Conservation (phyloP, 2,797 vertebrate species). For the Malurus splendens region DNA sequence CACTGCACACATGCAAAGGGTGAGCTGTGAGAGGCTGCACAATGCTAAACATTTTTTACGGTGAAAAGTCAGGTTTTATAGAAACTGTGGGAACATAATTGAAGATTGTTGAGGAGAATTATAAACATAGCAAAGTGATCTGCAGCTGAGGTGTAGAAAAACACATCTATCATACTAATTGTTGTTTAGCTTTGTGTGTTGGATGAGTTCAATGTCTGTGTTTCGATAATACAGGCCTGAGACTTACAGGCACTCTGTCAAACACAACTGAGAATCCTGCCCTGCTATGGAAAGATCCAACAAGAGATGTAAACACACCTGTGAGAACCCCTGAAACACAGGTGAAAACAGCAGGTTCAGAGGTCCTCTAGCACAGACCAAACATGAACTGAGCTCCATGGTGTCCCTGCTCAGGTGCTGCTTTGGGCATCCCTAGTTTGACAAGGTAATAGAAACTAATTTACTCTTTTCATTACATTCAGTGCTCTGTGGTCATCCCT, state of each 20-base stretch:
- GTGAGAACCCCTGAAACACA: neutral
- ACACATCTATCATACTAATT: neutral
- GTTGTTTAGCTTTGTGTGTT: neutral
- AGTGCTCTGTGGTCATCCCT: neutral
- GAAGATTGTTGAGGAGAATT: neutral
- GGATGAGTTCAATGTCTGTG: neutral
- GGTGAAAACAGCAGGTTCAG: neutral
- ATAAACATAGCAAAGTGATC: neutral
- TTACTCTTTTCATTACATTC: neutral
- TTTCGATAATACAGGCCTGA: neutral
- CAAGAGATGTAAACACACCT: neutral
- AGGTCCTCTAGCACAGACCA: neutral
- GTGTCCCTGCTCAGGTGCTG: neutral
- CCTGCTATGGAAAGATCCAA: neutral
- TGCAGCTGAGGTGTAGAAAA: neutral
- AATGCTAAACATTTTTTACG: neutral
- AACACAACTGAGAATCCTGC: neutral
- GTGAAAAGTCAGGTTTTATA: neutral
- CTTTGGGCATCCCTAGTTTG: neutral
- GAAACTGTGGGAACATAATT: neutral
- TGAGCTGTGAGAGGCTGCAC: neutral
- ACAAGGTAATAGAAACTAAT: neutral
- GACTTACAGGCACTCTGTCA: fast-evolving
- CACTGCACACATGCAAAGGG: neutral
- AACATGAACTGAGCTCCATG: neutral